phyloP scores from a whole-genome alignment of 2,888 invertebrate genomes.

The Ametastegia equiseti region DNA sequence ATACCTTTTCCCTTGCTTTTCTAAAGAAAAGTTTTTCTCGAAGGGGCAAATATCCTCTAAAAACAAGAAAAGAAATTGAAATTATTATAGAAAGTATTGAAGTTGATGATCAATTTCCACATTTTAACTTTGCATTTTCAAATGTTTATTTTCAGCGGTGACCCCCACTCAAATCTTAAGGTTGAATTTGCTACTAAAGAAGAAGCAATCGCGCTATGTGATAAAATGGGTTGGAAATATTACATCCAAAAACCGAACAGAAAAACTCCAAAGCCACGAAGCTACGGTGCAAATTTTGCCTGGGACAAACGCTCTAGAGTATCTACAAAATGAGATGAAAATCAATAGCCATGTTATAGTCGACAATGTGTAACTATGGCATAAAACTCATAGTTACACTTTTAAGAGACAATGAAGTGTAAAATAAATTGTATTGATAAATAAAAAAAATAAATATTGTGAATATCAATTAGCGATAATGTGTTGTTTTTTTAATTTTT shows the following conservation, averaged over 20 bases:
- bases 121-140: too few species aligned
- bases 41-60: too few species aligned
- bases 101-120: too few species aligned
- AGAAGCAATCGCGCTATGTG: conserved; percentile 94
- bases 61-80: too few species aligned
- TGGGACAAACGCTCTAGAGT: conserved; percentile 98
- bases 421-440: conserved; percentile 6
- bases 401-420: conserved; percentile 18
- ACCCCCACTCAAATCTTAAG: conserved; percentile 95
- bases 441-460: conserved; percentile 9
- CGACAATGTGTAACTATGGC: neutral
- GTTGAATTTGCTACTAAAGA: conserved; percentile 88
- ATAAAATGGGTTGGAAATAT: conserved; percentile 96
- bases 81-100: too few species aligned
- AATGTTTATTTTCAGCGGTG: conserved; percentile 85
- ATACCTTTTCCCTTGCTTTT: neutral
- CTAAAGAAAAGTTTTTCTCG: conserved; percentile 8
- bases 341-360: conserved; percentile 2
- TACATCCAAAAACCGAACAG: conserved; percentile 87
- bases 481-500: neutral
- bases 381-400: neutral
- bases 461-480: neutral
- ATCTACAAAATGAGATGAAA: conserved; percentile 89
- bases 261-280: conserved; percentile 88
- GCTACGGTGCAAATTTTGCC: conserved; percentile 95